Evolutionary conservation across 2,888 invertebrate genomes (phyloP), one percentile per base, ranked within the genome.

Genomic region (Acrocyrtus sp.): DNA sequence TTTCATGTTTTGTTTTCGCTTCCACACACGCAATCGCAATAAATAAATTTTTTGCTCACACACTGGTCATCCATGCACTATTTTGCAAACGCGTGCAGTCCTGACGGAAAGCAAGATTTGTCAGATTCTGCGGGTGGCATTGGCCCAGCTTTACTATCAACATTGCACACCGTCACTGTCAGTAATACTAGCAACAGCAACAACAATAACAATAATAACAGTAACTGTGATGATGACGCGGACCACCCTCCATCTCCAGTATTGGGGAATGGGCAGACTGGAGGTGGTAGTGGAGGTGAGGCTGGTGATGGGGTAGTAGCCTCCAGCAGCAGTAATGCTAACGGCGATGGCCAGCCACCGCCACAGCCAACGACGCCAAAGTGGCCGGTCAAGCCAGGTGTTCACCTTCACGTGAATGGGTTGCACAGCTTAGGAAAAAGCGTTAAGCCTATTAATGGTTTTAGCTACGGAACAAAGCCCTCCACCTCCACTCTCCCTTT

Each of bases 351-450:
- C 39, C 61, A 54, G 21, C 69, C 61, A 27, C 65, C 60, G n/a
- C 51, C 63, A 26, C 66, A 58, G 19, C 63, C 48, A 75, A 72
- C 73, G 54, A 77, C 80, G 24, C 88, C 90, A 22, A 91, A 92
- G 83, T 95, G 95, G 95, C 95, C 95, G 8, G 85, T 94, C 73
- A 91, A 93, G 83, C 94, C 95, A 2, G 95, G 95, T 61, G 94
- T 95, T 62, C 87, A 95, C 82, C 91, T 95, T 56, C 95, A 95
- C 84, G 91, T 94, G 24, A 94, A 94, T 85, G 92, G 92, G 67
- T 90, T 91, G 84, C 91, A 92, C 84, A 92, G 91, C 81, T 85
- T 88, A 57, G 82, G 82, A 45, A 80, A 81, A 66, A 78, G 78
- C 69, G 79, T 80, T 10, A 80, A 78, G 66, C 78, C 80, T 34